phyloP scores from a whole-genome alignment of 2,797 vertebrate genomes.

The Macrochelys suwanniensis region DNA sequence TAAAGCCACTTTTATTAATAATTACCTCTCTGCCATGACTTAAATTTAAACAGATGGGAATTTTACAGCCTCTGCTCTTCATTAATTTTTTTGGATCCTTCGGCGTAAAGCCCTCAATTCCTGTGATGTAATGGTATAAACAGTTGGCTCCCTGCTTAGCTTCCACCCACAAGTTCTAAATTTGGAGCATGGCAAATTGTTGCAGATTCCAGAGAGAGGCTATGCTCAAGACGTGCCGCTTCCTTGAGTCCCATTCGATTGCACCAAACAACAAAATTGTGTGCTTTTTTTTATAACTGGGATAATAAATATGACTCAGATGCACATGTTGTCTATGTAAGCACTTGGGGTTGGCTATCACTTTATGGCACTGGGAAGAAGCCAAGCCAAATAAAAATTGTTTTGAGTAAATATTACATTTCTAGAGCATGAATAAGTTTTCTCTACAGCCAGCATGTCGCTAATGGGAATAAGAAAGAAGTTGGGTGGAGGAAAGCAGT shows the following conservation, averaged over 20 bases:
- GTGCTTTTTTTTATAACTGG: conserved; percentile 61
- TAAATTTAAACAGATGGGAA: conserved; percentile 75
- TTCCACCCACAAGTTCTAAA: conserved; percentile 80
- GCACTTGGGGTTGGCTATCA: conserved; percentile 73
- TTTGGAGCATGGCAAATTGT: conserved; percentile 82
- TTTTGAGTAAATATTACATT: conserved; percentile 77
- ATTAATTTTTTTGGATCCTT: conserved; percentile 77
- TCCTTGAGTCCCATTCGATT: conserved; percentile 58
- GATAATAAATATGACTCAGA: conserved; percentile 81
- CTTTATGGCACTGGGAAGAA: conserved; percentile 70
- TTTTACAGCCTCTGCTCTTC: conserved; percentile 70
- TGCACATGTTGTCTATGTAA: conserved; percentile 74
- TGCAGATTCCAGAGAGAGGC: conserved; percentile 73
- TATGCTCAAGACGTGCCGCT: conserved; percentile 72
- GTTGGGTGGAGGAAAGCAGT: conserved; percentile 51
- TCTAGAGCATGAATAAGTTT: conserved; percentile 71
- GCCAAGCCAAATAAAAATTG: conserved; percentile 81
- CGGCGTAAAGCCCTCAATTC: conserved; percentile 52
- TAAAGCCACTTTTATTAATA: conserved; percentile 71
- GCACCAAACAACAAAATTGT: conserved; percentile 64
- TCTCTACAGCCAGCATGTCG: conserved; percentile 69
- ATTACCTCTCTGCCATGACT: conserved; percentile 68
- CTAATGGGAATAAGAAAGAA: conserved; percentile 78
- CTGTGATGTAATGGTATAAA: conserved; percentile 82
- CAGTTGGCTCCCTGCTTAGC: conserved; percentile 73